Conservation (phyloP, 2,888 invertebrate species). For the Anorthoa munda region DNA sequence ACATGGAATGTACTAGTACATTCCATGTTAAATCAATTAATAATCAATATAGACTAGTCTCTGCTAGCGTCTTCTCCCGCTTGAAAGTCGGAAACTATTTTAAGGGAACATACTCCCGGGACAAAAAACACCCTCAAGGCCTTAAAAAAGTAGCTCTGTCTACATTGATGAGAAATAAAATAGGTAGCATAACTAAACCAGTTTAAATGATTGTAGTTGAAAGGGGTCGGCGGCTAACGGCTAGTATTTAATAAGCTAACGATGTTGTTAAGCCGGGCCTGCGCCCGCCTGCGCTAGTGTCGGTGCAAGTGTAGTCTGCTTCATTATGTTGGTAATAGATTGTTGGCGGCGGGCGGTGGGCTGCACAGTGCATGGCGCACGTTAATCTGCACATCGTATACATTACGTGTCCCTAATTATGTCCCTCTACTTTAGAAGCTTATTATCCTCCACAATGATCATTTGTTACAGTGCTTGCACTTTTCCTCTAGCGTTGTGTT, state of each 20-base stretch:
- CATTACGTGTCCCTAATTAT: conserved; percentile 38
- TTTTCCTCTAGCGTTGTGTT: background rate
- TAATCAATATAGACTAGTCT: no score
- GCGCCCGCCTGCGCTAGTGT: background rate
- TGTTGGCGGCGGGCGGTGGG: conserved; percentile 14
- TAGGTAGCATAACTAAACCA: background rate
- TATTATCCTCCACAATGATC: conserved; percentile 5
- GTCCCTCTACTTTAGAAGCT: conserved; percentile 9
- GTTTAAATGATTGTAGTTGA: background rate
- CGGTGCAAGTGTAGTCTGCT: conserved; percentile 13
- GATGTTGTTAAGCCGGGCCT: background rate
- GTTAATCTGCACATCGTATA: conserved; percentile 23
- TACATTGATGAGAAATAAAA: conserved; percentile 4
- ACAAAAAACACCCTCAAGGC: no score
- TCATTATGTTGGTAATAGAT: conserved; percentile 41
- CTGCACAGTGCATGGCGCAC: background rate
- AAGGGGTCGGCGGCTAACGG: background rate
- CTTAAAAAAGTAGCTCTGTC: background rate
- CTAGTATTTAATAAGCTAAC: conserved; percentile 15
- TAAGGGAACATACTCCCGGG: no score
- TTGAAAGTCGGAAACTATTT: no score
- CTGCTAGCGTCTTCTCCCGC: no score
- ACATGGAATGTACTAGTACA: no score
- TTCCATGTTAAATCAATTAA: no score
- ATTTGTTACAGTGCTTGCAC: conserved; percentile 13